A percentile compares a stretch with the other conserved stretches of the same genome.
These are phyloP conservation scores for Thryonomys swinderianus DNA, from an alignment of 2,113 vertebrate species.

Conservation along the genomic window DNA sequence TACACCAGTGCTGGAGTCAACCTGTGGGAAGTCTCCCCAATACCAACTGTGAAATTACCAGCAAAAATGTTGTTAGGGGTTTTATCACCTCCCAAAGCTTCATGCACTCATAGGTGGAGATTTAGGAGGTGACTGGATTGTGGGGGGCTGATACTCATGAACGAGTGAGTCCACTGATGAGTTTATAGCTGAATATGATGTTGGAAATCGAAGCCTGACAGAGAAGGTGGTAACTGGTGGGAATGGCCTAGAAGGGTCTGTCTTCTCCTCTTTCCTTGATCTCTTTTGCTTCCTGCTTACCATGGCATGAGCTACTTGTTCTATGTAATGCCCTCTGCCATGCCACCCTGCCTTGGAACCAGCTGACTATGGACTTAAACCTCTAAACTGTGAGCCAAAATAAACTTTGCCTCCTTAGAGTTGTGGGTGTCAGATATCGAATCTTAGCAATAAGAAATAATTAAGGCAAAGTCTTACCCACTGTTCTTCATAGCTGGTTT, in stretches of 20 bases:
- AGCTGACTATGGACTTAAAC: not conserved
- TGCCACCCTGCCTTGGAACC: not conserved
- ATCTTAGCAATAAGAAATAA: not conserved
- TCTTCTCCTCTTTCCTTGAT: not conserved
- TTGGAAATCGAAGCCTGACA: not conserved
- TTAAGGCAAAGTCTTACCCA: not conserved
- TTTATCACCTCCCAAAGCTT: not conserved
- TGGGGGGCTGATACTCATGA: not conserved
- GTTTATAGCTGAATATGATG: not conserved
- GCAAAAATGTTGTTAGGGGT: not conserved
- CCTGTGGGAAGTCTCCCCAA: not conserved
- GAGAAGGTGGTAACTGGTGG: not conserved
- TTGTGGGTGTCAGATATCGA: not conserved
- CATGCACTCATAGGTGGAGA: not conserved
- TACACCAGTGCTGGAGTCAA: not conserved
- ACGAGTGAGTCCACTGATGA: not conserved
- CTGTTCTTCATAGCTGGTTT: not conserved
- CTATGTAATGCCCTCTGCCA: not conserved
- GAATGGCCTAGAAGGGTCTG: not conserved
- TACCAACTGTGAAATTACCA: not conserved
- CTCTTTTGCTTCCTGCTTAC: not conserved
- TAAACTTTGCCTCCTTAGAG: not conserved
- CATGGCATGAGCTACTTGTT: not conserved
- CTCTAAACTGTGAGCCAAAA: not conserved
- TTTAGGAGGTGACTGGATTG: not conserved